phyloP scores from a whole-genome alignment of 2,888 invertebrate species.

The Polyommatus icarus region DNA sequence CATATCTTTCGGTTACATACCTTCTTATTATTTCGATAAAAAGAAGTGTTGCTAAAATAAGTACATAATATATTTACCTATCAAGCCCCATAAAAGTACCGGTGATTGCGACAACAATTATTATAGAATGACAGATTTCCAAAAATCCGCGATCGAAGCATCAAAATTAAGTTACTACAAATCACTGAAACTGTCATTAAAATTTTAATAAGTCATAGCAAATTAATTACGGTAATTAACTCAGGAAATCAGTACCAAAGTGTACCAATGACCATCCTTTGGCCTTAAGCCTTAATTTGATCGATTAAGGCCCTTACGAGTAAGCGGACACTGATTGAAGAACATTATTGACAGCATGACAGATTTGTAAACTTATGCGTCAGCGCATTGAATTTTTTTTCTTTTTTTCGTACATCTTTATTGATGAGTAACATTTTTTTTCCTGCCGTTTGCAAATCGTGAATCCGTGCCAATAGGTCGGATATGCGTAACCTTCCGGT shows the following conservation, averaged over 20 bases:
- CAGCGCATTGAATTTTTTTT: neutral
- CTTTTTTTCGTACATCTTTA: neutral
- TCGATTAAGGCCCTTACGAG: conserved; percentile 17
- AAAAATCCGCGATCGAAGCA: too few relatives aligned
- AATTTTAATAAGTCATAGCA: neutral
- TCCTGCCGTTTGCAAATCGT: neutral
- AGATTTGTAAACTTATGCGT: conserved; percentile 9
- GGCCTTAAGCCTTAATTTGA: conserved; percentile 17
- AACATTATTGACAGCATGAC: conserved; percentile 4
- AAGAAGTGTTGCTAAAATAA: too few relatives aligned
- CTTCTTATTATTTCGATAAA: too few relatives aligned
- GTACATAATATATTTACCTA: too few relatives aligned
- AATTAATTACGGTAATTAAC: neutral
- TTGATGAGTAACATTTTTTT: neutral
- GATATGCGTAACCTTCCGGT: neutral
- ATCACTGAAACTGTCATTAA: neutral
- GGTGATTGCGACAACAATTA: too few relatives aligned
- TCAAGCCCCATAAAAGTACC: too few relatives aligned
- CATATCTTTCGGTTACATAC: too few relatives aligned
- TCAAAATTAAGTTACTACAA: too few relatives aligned
- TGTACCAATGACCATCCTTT: conserved; percentile 2
- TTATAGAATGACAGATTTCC: too few relatives aligned
- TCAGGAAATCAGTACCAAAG: neutral
- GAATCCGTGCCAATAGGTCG: neutral
- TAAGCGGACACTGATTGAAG: conserved; percentile 21